Conservation (phyloP, 1,140 invertebrate genomes). For the Aphaenogaster rudis region DNA sequence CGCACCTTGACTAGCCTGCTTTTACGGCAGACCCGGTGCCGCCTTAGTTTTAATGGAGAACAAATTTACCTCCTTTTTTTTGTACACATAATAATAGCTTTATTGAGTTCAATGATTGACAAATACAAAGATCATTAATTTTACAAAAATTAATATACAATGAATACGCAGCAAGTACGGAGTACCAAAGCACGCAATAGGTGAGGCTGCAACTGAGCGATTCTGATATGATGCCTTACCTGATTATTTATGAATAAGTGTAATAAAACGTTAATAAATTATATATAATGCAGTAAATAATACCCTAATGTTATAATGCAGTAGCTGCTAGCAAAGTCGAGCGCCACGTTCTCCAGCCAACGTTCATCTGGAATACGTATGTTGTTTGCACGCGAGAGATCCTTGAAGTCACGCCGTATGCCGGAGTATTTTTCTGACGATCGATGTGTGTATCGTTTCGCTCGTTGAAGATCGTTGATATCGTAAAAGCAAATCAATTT, state of each 20-base stretch:
- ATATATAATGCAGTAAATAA: no score
- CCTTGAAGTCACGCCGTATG: not conserved
- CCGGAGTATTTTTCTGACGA: not conserved
- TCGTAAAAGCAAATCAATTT: slow-evolving; percentile 36
- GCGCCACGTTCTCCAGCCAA: not conserved
- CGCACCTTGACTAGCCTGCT: not conserved
- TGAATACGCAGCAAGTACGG: no score
- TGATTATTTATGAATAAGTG: no score
- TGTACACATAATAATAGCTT: no score
- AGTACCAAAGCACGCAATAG: no score
- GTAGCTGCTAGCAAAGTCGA: not conserved
- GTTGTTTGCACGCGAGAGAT: not conserved
- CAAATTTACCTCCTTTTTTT: slow-evolving; percentile 22
- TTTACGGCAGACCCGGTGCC: slow-evolving; percentile 14
- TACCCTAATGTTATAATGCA: no score
- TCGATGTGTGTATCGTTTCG: not conserved
- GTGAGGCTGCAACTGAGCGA: no score
- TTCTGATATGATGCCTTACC: no score
- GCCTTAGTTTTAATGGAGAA: slow-evolving; percentile 33
- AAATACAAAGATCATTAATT: no score
- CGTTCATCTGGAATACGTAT: not conserved
- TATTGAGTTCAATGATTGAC: no score
- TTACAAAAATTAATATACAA: no score
- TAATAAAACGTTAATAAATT: no score
- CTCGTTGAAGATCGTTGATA: not conserved